Evolutionary conservation across 2,797 vertebrate genomes (phyloP).

Genomic region (Clarias pachynema): DNA sequence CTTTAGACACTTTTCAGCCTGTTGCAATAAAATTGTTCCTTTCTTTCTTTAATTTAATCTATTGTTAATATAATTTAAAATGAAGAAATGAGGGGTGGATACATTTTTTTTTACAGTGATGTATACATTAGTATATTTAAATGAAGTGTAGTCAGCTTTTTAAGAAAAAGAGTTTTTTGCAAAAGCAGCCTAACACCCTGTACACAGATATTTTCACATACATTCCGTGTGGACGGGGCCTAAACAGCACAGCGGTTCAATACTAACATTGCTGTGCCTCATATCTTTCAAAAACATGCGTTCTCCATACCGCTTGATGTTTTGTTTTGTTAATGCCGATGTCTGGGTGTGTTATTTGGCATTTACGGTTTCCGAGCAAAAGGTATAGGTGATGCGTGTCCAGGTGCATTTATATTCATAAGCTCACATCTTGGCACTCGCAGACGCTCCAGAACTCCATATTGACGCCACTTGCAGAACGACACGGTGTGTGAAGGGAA

Average conservation of each 20-base stretch:
- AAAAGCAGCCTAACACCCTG: not conserved
- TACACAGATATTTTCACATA: not conserved
- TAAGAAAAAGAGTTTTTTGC: not conserved
- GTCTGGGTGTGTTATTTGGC: not conserved
- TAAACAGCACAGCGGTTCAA: not conserved
- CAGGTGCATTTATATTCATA: not conserved
- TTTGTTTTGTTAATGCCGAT: not conserved
- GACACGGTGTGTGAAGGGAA: constrained; percentile 10
- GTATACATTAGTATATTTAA: no score
- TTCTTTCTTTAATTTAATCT: no score
- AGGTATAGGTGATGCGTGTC: not conserved
- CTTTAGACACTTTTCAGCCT: no score
- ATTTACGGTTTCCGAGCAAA: not conserved
- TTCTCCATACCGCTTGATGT: not conserved
- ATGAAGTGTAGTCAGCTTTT: not conserved
- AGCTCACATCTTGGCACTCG: constrained; percentile 5
- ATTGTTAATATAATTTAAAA: no score
- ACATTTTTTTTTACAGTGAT: no score
- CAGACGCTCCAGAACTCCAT: not conserved
- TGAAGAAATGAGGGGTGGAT: no score
- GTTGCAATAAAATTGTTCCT: no score
- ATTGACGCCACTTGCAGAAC: not conserved
- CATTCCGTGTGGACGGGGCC: not conserved
- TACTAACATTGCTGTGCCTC: not conserved
- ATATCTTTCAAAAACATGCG: no score